A percentile compares a stretch with the other conserved stretches of the same genome.
Conservation (phyloP, 2,888 invertebrate species). For the Andrena trimmerana region DNA sequence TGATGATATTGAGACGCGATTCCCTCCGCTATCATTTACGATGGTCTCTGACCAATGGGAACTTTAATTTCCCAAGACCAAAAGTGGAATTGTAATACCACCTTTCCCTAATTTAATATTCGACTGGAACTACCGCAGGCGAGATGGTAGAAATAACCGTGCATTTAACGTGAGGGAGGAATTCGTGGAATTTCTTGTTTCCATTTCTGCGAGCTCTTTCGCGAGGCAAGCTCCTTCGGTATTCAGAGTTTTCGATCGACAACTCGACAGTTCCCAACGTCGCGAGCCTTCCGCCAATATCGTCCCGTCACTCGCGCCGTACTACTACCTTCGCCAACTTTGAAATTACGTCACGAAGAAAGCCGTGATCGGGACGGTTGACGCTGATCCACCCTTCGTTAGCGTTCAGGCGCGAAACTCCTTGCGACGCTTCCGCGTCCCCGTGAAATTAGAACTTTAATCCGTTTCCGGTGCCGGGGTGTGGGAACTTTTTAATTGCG, state of each 20-base stretch:
- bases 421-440: neutral
- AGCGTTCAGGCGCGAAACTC: neutral
- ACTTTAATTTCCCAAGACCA: constrained; percentile 15
- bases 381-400: constrained; percentile 11
- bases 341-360: constrained; percentile 19
- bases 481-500: constrained; percentile 6
- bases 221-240: neutral
- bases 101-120: neutral
- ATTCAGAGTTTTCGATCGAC: constrained; percentile 2
- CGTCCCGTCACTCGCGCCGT: constrained; percentile 8
- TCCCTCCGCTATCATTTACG: constrained; percentile 31
- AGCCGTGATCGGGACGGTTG: constrained; percentile 32
- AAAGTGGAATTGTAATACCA: neutral
- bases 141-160: too few species aligned
- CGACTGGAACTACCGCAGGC: too few species aligned
- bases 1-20: constrained; percentile 40
- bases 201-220: too few species aligned
- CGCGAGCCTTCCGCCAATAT: constrained; percentile 18
- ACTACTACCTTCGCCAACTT: constrained; percentile 2
- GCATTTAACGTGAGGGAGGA: too few species aligned
- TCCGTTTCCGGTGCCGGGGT: neutral
- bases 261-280: neutral
- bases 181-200: too few species aligned
- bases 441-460: constrained; percentile 19
- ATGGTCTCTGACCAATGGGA: neutral